Evolutionary conservation across 2,797 vertebrate genomes (phyloP), one percentile per base, ranked within the genome.

Genomic region (Poeciliopsis turneri): DNA sequence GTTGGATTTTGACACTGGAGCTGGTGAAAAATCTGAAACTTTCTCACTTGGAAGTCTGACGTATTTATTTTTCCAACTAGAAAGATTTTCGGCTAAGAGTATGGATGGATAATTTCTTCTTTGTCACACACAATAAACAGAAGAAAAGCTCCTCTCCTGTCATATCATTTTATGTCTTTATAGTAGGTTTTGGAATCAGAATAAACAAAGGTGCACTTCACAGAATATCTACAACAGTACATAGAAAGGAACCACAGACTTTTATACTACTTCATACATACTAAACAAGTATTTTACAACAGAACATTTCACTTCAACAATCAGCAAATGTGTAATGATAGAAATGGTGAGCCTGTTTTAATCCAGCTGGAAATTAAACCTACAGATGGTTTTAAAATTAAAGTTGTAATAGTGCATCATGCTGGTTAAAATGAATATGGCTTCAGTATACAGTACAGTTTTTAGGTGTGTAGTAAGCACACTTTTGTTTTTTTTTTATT

Each of bases 381-480:
- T 59, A 25, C 41, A 9, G 36, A 78, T 49, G n/a, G 36, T 53
- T 71, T 20, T 8, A 28, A 66, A 30, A 73, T 64, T 57, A 8
- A 77, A 49, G 41, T 55, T 45, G 10, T 69, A 57, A 43, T 23
- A 69, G 64, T 30, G 68, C 78, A 82, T 77, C 10, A 72, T 72
- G 18, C 57, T 57, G 39, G 30, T 73, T 55, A 49, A 70, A 83
- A 74, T 53, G 33, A 72, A 0, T n/a, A 70, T 57, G 82, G 59
- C 75, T 77, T 83, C 64, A 78, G 64, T 82, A 76, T 41, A 53
- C 57, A 78, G 71, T 51, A 72, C 46, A 43, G 18, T 75, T 51
- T 76, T 33, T 25, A 73, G 20, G 36, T 59, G 41, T 51, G 43
- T 46, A 64, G 41, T 78, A 69, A 78, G 78, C 61, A 81, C 51